A percentile compares a stretch with the other conserved stretches of the same genome.
phyloP scores from a whole-genome alignment of 2,888 invertebrate genomes.

The Nephrotoma appendiculata region DNA sequence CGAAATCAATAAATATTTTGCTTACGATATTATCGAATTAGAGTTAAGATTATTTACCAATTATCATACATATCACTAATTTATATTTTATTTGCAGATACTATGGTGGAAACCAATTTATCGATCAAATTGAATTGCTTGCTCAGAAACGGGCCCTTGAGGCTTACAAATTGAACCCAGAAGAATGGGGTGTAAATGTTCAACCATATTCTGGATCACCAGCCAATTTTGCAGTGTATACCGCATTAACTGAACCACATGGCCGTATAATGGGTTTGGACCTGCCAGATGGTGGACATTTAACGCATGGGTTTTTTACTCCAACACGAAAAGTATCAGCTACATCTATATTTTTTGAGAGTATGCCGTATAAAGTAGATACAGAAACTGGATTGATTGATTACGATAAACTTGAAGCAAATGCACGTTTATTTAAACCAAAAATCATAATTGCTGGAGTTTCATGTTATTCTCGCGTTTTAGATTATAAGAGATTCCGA shows the following conservation, averaged over 20 bases:
- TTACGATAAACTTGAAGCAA: slow-evolving; percentile 73
- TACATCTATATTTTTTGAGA: slow-evolving; percentile 95
- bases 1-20: neutral
- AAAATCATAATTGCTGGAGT: slow-evolving; percentile 87
- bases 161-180: slow-evolving; percentile 64
- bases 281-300: slow-evolving; percentile 93
- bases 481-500: slow-evolving; percentile 83
- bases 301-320: slow-evolving; percentile 87
- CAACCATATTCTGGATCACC: slow-evolving; percentile 93
- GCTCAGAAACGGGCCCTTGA: slow-evolving; percentile 78
- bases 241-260: slow-evolving; percentile 76
- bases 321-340: slow-evolving; percentile 84
- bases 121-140: slow-evolving; percentile 83
- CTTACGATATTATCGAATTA: neutral
- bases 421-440: slow-evolving; percentile 78
- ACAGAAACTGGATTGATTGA: slow-evolving; percentile 77
- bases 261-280: slow-evolving; percentile 95
- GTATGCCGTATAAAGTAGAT: slow-evolving; percentile 92
- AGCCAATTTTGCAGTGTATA: slow-evolving; percentile 94
- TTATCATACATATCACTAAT: neutral
- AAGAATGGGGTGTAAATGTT: slow-evolving; percentile 94
- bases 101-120: slow-evolving; percentile 93
- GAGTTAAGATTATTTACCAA: neutral
- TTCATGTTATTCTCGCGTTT: slow-evolving; percentile 82
- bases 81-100: slow-evolving; percentile 46